Base-by-base conservation (phyloP, 2,797 vertebrate genomes). In the Limnodromus scolopaceus region DNA sequence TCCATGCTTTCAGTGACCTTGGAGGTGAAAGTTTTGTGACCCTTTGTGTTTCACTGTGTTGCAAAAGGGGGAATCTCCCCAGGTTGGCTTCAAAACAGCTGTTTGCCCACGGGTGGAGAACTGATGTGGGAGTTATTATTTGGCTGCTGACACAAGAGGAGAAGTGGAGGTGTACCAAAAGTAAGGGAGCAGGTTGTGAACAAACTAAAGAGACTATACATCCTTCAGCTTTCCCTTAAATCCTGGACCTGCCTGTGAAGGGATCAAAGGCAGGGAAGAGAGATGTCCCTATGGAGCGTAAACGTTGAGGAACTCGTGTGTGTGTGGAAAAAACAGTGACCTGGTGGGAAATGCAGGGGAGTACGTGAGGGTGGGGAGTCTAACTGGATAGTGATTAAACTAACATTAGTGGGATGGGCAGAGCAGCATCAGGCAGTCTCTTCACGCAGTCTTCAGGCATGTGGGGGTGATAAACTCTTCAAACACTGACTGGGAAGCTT, bases 391-490 rank as follows among this genome's bases (percentile, higher is more conserved):
- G 38, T 81, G 46, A 66, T 78, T 91, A 68, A 92, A 87, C 32
- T 89, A 71, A 63, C 53, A 24, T 89, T 64, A 87, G 39, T 48
- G 71, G 76, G 74, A 75, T 61, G 72, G 87, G 55, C 53, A 68
- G 81, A 75, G 72, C 71, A 95, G 77, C 77, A 94, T 92, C 63
- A 92, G 85, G 86, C 79, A 86, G 57, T 82, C 75, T 94, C 74
- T 93, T 95, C 68, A 85, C 22, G 22, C 25, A 38, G 84, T 66
- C 68, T 48, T 92, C 61, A 90, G 58, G 60, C 84, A 16, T 76
- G 64, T 84, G 70, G 48, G 64, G 78, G 41, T 92, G 89, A 93
- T 91, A 94, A 96, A 66, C 92, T 93, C 85, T 94, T 94, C 81
- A 92, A 77, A 86, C 87, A 46, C 70, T 12, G 61, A 72, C 74